Percentiles rank a stretch among this genome's conserved stretches.
Conservation (phyloP, 1,140 invertebrate species). For the Thalassaphorura encarpata region DNA sequence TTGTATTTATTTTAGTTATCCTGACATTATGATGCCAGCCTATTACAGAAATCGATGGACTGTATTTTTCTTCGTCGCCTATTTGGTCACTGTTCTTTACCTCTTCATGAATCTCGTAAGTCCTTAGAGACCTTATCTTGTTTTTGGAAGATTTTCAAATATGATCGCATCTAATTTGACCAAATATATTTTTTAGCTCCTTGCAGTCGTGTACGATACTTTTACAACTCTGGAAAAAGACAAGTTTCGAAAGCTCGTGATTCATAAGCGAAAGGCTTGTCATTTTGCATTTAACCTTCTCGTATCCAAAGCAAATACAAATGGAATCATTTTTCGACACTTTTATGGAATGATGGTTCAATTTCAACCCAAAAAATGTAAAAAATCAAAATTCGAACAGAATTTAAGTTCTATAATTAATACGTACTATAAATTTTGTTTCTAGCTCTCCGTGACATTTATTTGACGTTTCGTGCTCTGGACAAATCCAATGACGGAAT, state of each 20-base stretch:
- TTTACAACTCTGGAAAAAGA: conserved; percentile 78
- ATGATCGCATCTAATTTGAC: conserved; percentile 30
- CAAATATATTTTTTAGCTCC: too few relatives aligned
- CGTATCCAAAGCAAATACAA: conserved; percentile 57
- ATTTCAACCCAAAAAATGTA: conserved; percentile 26
- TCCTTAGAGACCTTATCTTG: conserved; percentile 12
- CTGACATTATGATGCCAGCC: conserved; percentile 88
- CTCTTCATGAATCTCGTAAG: conserved; percentile 81
- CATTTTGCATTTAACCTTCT: conserved; percentile 69
- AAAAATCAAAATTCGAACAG: conserved; percentile 14
- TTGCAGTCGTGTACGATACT: conserved; percentile 83
- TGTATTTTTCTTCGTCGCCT: conserved; percentile 76
- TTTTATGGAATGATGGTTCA: conserved; percentile 52
- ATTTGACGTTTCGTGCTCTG: conserved; percentile 70
- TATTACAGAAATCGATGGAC: conserved; percentile 65
- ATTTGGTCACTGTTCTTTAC: conserved; percentile 73
- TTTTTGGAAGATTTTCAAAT: neutral
- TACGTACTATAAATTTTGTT: conserved; percentile 11
- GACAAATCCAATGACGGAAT: conserved; percentile 55
- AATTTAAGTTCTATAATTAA: neutral
- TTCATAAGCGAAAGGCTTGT: conserved; percentile 74
- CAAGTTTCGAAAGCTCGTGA: conserved; percentile 71
- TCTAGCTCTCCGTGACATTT: conserved; percentile 60
- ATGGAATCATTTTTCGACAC: conserved; percentile 57
- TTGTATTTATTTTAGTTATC: conserved; percentile 54